A percentile compares a stretch with the other conserved stretches of the same genome.
Conservation (phyloP, 2,113 vertebrate genomes). For the Choloepus hoffmanni region DNA sequence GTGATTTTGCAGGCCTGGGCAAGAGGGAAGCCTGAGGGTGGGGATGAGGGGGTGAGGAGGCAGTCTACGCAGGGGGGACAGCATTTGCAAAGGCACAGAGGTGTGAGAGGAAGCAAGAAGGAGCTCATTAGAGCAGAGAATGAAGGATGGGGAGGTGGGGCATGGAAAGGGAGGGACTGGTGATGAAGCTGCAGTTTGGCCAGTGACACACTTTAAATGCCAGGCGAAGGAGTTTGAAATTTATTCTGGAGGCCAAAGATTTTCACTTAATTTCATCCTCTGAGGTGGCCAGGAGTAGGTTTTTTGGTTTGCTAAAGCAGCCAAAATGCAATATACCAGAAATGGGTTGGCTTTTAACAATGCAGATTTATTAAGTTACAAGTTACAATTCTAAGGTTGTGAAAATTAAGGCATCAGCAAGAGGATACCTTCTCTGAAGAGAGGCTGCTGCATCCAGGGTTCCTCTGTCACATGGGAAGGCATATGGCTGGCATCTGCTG, state of each 20-base stretch:
- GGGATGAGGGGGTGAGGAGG: no score
- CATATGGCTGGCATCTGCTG: no score
- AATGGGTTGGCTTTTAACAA: no score
- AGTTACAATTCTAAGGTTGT: no score
- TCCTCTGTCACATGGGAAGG: no score
- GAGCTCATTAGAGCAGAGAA: fast-evolving
- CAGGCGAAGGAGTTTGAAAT: background rate
- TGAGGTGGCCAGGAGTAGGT: background rate
- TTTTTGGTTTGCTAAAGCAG: no score
- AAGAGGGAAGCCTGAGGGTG: fast-evolving
- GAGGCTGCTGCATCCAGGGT: no score
- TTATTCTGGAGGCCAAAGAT: background rate
- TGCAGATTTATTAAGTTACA: no score
- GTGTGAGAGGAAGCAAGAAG: background rate
- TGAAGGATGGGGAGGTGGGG: background rate
- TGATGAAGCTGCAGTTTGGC: background rate
- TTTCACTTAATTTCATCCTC: background rate
- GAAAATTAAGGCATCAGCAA: no score
- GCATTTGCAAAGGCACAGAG: background rate
- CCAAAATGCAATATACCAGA: no score
- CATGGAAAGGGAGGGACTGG: background rate
- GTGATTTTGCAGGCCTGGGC: background rate
- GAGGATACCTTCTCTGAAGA: no score
- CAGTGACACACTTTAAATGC: background rate
- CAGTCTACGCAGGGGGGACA: no score